Evolutionary conservation across 2,113 vertebrate species (phyloP), one percentile per base, ranked within the genome.

Genomic region (Toxotes chatareus): DNA sequence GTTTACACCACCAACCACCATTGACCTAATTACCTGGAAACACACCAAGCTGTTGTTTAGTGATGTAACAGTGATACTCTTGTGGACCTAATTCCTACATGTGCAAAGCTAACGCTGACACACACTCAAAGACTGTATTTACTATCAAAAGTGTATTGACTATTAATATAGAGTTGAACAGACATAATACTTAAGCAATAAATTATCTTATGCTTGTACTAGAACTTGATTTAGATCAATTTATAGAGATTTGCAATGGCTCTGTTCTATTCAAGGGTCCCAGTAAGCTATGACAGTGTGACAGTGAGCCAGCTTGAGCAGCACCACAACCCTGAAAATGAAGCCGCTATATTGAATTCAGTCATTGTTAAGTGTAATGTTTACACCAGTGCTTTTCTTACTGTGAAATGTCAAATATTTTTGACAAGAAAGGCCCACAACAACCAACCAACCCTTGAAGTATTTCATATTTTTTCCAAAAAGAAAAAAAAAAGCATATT

Each of bases 1-100:
- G 19, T 86, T 93, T 87, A 87, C 89, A 84, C 72, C 70, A 66
- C 75, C 61, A 81, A 68, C 72, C 66, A 79, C 85, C 84, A 92
- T 83, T 92, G 76, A 82, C 89, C 86, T 85, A 92, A 91, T 93
- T 93, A 90, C 75, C 63, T 69, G 51, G 44, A 84, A 86, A 73
- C 62, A 70, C 63, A 61, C 31, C 16, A 80, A 77, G 84, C 76
- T 34, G 65, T 62, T 76, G 64, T 71, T 68, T 70, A 34, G 46
- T 46, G 62, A 46, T 53, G 55, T 66, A 64, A 38, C 7, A 3
- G 13, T 55, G 46, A 76, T 79, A 73, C 63, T 74, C 19, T 23
- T 40, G 14, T 51, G 13, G 59, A 10, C 55, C 34, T 46, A 46
- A 42, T 65, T 47, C 21, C 19, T 57, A 11, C 34, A 32, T 31